Evolutionary conservation across 2,888 invertebrate species (phyloP).

Genomic region (Entomobrya proxima): DNA sequence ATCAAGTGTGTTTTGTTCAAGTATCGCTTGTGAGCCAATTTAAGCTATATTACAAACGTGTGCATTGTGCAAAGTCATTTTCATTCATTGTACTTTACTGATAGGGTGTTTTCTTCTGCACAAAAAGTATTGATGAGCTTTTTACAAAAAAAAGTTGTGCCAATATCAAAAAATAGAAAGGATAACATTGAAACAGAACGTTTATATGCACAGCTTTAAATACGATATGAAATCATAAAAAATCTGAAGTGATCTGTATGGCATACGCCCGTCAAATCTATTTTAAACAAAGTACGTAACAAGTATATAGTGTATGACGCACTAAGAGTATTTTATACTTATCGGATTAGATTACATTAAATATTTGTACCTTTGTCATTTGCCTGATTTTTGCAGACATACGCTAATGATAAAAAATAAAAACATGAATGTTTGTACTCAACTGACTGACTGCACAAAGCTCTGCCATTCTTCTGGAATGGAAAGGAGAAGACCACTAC

Average conservation of each 20-base stretch:
- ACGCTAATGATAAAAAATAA: neutral
- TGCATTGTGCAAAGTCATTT: no score
- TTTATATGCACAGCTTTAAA: neutral
- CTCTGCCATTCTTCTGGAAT: neutral
- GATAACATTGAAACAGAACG: no score
- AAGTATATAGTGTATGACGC: neutral
- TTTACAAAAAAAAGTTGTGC: neutral
- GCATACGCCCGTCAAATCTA: constrained; percentile 46
- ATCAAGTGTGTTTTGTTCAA: no score
- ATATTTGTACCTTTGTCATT: neutral
- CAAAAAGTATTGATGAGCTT: neutral
- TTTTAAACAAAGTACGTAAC: neutral
- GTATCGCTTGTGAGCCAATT: no score
- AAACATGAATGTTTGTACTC: neutral
- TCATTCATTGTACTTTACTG: no score
- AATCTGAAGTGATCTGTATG: constrained; percentile 42
- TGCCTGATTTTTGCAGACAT: neutral
- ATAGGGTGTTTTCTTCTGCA: neutral
- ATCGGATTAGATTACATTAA: constrained; percentile 6
- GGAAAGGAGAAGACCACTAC: neutral
- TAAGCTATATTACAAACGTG: no score
- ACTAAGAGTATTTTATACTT: neutral
- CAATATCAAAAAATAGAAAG: neutral
- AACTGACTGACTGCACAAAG: no score
- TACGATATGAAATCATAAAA: constrained; percentile 12